These are phyloP conservation scores for Lithobates sylvaticus DNA, from an alignment of 2,797 vertebrate genomes.

Conservation along the genomic window DNA sequence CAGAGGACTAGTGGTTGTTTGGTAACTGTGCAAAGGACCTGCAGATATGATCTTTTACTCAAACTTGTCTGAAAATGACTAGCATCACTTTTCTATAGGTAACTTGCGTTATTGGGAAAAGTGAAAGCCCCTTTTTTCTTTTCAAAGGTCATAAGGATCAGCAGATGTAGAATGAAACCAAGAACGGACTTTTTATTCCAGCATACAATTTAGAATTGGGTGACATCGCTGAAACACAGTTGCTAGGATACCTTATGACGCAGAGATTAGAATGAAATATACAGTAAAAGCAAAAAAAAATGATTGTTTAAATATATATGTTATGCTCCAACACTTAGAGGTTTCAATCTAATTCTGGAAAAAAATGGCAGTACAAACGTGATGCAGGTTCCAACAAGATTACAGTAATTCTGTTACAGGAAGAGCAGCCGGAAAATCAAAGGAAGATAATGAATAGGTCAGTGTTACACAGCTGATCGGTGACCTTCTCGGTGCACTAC, in stretches of 20 bases:
- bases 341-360: slow-evolving; percentile 9
- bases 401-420: slow-evolving; percentile 33
- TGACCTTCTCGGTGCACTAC: slow-evolving; percentile 16
- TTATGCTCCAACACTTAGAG: neutral
- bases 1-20: too few species aligned
- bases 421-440: neutral
- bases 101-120: neutral
- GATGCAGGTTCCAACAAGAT: slow-evolving; percentile 8
- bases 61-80: neutral
- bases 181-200: neutral
- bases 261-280: slow-evolving; percentile 28
- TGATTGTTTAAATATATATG: slow-evolving; percentile 24
- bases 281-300: neutral
- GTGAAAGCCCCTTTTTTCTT: neutral
- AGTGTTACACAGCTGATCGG: neutral
- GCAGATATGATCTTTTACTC: neutral
- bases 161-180: neutral
- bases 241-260: slow-evolving; percentile 50
- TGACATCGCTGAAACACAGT: slow-evolving; percentile 37
- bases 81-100: neutral
- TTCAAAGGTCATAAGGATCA: neutral
- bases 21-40: neutral
- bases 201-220: slow-evolving; percentile 14
- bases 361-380: neutral
- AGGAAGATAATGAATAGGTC: slow-evolving; percentile 27